Evolutionary conservation across 2,888 invertebrate species (phyloP), one percentile per base, ranked within the genome.

Genomic region (Dysmachus trigonus): DNA sequence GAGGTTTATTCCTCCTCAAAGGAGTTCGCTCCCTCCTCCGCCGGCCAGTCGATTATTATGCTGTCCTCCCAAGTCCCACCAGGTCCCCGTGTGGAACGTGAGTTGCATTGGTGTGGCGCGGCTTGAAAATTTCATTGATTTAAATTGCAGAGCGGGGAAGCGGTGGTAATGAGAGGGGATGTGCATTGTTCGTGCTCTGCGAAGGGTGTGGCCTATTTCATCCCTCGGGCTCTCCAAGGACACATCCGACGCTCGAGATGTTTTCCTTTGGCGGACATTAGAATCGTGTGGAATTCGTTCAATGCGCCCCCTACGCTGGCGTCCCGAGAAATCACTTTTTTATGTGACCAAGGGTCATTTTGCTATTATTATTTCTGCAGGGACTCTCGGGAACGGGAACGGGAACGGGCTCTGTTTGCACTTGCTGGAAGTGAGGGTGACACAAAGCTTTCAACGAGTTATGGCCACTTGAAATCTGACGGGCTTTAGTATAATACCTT

Each of bases 41-140:
- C 62, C 22, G 22, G 18, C 4, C 7, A 2, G 81, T n/a, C 81
- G 81, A 51, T 81, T 81, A 81, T 81, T 62, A 81, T n/a, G n/a
- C 81, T 53, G 53, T 53, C 47, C 62, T 22, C 62, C 62, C 62
- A 62, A 5, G 22, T 22, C 62, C 62, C 62, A 22, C 62, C 62
- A 62, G 13, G 22, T 22, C 62, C 62, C 62, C 10, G 5, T 81
- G 81, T 81, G 81, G 81, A 81, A 81, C 81, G 81, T 81, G 81
- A 81, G 81, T 53, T 81, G 81, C 81, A 81, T 81, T 81, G 81
- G 47, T 74, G 86, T 81, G 47, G 76, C 85, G 81, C 27, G 47
- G 85, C 31, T 85, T 74, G 47, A 74, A 53, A 74, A 81, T 81
- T 85, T 87, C 85, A 87, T 86, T 83, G 85, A 71, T 85, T 85